Evolutionary conservation across 2,797 vertebrate species (phyloP), one percentile per base, ranked within the genome.

Genomic region (Lithobates pipiens): DNA sequence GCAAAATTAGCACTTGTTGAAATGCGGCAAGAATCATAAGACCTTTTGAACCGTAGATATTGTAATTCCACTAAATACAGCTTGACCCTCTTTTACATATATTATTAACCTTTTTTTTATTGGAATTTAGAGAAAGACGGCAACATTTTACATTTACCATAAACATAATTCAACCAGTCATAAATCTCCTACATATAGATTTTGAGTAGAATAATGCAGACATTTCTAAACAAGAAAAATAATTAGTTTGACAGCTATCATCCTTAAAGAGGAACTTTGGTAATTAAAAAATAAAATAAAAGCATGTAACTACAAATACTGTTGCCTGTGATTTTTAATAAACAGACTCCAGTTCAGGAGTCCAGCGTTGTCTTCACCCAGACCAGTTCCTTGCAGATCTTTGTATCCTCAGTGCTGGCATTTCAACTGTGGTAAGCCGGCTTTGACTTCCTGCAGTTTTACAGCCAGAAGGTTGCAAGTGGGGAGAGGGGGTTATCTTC

Each of bases 1-100:
- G 89, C 89, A 91, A 91, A 93, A 92, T 90, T 88, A 88, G 90
- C 92, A 90, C 90, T 92, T 94, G 88, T 91, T 92, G 90, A 94
- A 91, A 92, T 89, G 90, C 90, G 89, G 88, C 89, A 89, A 83
- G 88, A 80, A 86, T 88, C 88, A 90, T 89, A 57, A 79, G 91
- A 86, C 89, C 90, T 90, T 34, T 0, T 90, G 88, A 92, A 94
- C 91, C 93, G 89, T 84, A 0, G 6, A 91, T 91, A 92, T 85
- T 85, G 85, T 88, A 85, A 89, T 92, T 92, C 85, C 88, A 88
- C 88, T 63, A 88, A 88, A 84, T 89, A 86, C 86, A 91, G 91
- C 89, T 90, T 91, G 88, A 1, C 63, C 83, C 84, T 89, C 83
- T 91, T 90, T 90, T 90, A 89, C 83, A 90, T 29, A 77, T 74